phyloP scores from a whole-genome alignment of 35 echinoderm and acorn worm genomes.

The Nesometra sesokonis region DNA sequence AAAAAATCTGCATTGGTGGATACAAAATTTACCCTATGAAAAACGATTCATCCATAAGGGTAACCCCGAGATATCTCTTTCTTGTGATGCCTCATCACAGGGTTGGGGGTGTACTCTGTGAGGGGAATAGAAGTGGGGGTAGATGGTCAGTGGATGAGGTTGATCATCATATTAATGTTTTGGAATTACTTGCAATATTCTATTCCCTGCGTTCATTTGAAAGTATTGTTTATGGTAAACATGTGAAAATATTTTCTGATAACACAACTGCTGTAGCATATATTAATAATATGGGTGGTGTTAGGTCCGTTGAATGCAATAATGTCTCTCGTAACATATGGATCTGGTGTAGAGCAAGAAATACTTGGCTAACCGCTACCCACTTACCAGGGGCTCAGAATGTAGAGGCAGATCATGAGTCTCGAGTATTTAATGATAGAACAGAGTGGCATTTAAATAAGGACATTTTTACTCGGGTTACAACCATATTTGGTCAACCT shows the following conservation, averaged over 20 bases:
- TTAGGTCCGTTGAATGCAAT: conserved; percentile 43
- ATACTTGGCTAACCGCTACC: conserved; percentile 12
- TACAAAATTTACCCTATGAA: not conserved
- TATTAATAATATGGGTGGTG: too few relatives aligned
- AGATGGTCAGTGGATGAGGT: too few relatives aligned
- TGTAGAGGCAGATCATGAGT: conserved; percentile 13
- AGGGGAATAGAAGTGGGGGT: too few relatives aligned
- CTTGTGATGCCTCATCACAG: conserved; percentile 26
- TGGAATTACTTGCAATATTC: conserved; percentile 3
- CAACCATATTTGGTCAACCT: not conserved
- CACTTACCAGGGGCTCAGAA: conserved; percentile 38
- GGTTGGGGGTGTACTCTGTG: conserved; percentile 38
- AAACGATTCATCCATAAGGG: not conserved
- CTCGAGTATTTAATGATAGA: conserved; percentile 10
- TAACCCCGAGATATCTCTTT: conserved; percentile 23
- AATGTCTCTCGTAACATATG: conserved; percentile 25
- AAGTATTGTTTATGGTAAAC: not conserved
- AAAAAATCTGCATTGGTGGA: conserved; percentile 43
- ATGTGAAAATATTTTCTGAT: conserved; percentile 36
- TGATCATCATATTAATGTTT: too few relatives aligned
- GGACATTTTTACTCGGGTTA: not conserved
- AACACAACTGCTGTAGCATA: conserved; percentile 48
- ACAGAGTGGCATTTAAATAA: conserved; percentile 20
- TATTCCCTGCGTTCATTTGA: conserved; percentile 2
- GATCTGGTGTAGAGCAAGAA: conserved; percentile 26